Evolutionary conservation across 2,888 invertebrate species (phyloP).

Genomic region (Scaeva pyrastri): DNA sequence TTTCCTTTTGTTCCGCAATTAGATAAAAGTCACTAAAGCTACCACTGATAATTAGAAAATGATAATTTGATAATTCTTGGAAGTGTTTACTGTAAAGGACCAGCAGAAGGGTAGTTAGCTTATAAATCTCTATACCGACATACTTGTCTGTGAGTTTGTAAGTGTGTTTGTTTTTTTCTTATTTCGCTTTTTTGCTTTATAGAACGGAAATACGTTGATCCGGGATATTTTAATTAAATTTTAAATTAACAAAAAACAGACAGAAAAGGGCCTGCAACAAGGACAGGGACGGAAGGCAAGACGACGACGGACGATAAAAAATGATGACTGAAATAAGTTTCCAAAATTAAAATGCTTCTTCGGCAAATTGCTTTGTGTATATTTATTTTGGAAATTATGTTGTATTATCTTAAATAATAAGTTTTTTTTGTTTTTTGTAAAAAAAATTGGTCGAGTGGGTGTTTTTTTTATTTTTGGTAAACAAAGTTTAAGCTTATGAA

Average conservation of each 20-base stretch:
- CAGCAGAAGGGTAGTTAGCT: neutral
- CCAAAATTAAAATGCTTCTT: neutral
- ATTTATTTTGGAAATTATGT: no score
- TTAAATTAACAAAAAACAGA: neutral
- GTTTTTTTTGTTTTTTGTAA: no score
- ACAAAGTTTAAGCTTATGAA: no score
- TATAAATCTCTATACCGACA: no score
- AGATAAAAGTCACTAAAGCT: slow-evolving; percentile 17
- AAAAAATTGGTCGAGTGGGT: no score
- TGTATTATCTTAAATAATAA: no score
- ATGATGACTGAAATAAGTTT: neutral
- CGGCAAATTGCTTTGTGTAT: no score
- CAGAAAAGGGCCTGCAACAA: neutral
- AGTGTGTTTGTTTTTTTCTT: neutral
- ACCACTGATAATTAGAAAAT: slow-evolving; percentile 42
- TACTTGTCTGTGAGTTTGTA: no score
- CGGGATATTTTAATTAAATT: slow-evolving; percentile 62
- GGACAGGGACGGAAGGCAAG: neutral
- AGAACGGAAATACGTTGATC: slow-evolving; percentile 10
- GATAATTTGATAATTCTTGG: slow-evolving; percentile 50
- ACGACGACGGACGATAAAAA: no score
- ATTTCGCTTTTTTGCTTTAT: neutral
- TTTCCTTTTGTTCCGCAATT: neutral
- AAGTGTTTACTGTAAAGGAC: slow-evolving; percentile 38
- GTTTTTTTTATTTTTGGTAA: no score